These are phyloP conservation scores for Ictidomys tridecemlineatus DNA, from an alignment of 2,113 vertebrate species.

Conservation along the genomic window DNA sequence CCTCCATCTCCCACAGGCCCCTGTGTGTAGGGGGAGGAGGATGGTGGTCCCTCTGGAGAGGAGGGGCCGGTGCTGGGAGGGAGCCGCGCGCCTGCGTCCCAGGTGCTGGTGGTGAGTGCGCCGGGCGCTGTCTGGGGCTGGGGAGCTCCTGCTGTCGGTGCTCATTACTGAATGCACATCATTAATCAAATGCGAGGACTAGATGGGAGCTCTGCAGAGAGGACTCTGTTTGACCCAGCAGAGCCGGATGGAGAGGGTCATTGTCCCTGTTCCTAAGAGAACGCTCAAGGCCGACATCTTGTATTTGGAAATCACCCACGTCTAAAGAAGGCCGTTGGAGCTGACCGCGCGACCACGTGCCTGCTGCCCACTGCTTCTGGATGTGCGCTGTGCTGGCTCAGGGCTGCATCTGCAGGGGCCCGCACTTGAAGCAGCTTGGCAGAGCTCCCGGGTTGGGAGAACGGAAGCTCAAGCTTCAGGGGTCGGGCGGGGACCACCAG, in stretches of 20 bases:
- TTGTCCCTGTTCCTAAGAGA: not conserved
- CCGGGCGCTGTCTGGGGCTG: not conserved
- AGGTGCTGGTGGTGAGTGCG: fast-evolving
- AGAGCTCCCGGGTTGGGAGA: not conserved
- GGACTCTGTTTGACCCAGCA: too few species aligned
- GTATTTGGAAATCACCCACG: not conserved
- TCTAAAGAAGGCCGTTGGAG: not conserved
- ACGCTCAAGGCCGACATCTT: fast-evolving
- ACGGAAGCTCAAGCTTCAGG: not conserved
- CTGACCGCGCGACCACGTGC: fast-evolving
- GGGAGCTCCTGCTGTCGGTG: not conserved
- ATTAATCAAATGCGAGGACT: not conserved
- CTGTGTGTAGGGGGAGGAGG: fast-evolving
- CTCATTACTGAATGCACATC: not conserved
- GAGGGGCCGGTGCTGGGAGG: not conserved
- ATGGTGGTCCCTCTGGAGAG: not conserved
- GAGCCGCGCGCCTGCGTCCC: not conserved
- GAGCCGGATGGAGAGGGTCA: fast-evolving
- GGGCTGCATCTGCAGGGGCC: not conserved
- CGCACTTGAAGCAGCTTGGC: not conserved
- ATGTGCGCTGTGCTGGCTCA: not conserved
- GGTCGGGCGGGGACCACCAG: not conserved
- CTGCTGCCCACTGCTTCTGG: fast-evolving
- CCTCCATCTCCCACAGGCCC: too few species aligned
- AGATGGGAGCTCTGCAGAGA: fast-evolving